Conservation (phyloP, 2,888 invertebrate species). For the Caenorhabditis sp. region DNA sequence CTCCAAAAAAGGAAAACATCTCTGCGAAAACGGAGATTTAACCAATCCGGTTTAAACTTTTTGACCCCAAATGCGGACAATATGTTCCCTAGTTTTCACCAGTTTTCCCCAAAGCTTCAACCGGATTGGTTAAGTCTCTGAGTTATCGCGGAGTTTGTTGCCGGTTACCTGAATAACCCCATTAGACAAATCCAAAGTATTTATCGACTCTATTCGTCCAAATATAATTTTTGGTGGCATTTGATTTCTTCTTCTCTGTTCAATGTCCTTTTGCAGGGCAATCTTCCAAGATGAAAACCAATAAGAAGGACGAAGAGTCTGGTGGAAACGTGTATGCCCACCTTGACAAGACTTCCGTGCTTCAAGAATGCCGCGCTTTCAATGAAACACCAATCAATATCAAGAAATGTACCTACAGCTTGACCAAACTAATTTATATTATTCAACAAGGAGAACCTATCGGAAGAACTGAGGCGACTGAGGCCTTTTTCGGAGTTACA, state of each 20-base stretch:
- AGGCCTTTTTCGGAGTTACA: slow-evolving; percentile 99
- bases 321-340: slow-evolving; percentile 92
- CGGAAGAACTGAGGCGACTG: slow-evolving; percentile 95
- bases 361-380: slow-evolving; percentile 97
- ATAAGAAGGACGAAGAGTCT: slow-evolving; percentile 85
- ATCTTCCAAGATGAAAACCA: slow-evolving; percentile 78
- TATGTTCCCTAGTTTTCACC: too few species aligned
- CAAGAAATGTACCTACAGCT: slow-evolving; percentile 95
- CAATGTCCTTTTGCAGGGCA: slow-evolving; percentile 39
- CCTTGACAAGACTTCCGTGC: slow-evolving; percentile 95
- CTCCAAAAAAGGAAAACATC: too few species aligned
- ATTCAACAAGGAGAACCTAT: slow-evolving; percentile 93
- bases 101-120: too few species aligned
- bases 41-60: too few species aligned
- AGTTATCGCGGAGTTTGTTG: too few species aligned
- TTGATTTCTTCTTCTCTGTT: background rate
- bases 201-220: background rate
- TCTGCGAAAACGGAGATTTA: too few species aligned
- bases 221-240: background rate
- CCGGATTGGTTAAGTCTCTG: too few species aligned
- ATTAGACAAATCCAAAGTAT: background rate
- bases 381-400: slow-evolving; percentile 98
- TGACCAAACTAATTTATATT: slow-evolving; percentile 96
- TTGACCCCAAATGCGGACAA: too few species aligned
- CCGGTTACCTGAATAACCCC: too few species aligned